Evolutionary conservation across 2,888 invertebrate species (phyloP), one percentile per base, ranked within the genome.

Genomic region (Litoditis marina): DNA sequence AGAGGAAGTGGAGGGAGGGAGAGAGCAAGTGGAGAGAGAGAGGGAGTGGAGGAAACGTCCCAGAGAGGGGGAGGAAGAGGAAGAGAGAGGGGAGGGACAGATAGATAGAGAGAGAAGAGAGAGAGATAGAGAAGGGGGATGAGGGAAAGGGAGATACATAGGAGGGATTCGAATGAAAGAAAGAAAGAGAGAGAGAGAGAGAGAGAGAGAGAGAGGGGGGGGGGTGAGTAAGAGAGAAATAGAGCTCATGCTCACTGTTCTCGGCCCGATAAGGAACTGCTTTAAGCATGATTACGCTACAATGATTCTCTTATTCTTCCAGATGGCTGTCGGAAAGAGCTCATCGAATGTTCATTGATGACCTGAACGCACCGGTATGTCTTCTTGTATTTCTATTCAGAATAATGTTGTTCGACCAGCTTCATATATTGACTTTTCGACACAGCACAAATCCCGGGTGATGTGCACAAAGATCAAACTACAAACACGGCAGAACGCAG

Each of bases 291-390:
- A 19, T 42, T 42, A 4, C 19, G 42, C 19, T 42, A 16, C 42
- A 42, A 8, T 42, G 42, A 8, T 36, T 42, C 4, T 16, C 42
- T 2, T 42, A 11, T 31, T 13, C 25, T 39, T 63, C 13, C 59
- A 66, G 71, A 63, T 81, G 81, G 81, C 61, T 81, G 42, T 71
- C 74, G 47, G 74, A 77, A 22, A 71, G 81, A 13, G 74, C 78
- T 0, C 61, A 67, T 13, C 69, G 81, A 2, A 71, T 78, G 69
- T 81, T 79, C 61, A 68, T 80, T 27, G 78, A 79, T 31, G 78
- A 79, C 32, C 56, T 73, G 28, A 44, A 58, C 32, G 63, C 60
- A 42, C 68, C 73, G 32, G 64, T 63, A 25, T 13, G 27, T 1
- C 39, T 54, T 11, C n/a, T 13, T 11, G 39, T 39, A 16, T n/a